A percentile compares a stretch with the other conserved stretches of the same genome.
These are phyloP conservation scores for Candidula unifasciata DNA, from an alignment of 2,888 invertebrate genomes.

Conservation along the genomic window DNA sequence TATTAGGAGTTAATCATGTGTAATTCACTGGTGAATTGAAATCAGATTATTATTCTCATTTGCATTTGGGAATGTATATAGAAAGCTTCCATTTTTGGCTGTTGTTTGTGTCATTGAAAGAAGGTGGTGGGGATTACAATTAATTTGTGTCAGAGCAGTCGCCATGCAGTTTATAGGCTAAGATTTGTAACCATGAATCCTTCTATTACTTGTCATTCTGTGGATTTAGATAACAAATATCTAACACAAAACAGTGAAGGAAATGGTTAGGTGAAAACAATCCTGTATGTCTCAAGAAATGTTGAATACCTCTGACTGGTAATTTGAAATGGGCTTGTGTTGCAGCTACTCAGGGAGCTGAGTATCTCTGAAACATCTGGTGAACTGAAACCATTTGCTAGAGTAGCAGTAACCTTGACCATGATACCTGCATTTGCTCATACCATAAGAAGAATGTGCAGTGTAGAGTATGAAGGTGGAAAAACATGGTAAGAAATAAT, in stretches of 20 bases:
- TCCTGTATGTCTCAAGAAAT: background rate
- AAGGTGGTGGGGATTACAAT: too few species aligned
- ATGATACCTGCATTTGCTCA: conserved; percentile 12
- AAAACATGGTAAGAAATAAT: conserved; percentile 35
- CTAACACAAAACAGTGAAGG: too few species aligned
- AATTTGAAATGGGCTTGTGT: background rate
- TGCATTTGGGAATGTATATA: too few species aligned
- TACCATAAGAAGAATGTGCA: conserved; percentile 29
- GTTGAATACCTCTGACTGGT: background rate
- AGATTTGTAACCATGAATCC: too few species aligned
- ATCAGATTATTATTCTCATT: too few species aligned
- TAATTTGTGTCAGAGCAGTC: too few species aligned
- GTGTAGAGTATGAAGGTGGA: conserved; percentile 43
- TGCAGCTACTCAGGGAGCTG: conserved; percentile 64
- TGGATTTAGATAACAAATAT: background rate
- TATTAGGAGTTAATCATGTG: too few species aligned
- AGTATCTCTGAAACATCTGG: conserved; percentile 68
- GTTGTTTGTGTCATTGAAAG: too few species aligned
- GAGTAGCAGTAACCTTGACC: conserved; percentile 52
- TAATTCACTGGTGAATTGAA: too few species aligned
- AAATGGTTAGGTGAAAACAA: background rate
- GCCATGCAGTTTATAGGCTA: too few species aligned
- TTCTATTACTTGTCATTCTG: background rate
- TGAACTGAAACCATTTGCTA: conserved; percentile 73
- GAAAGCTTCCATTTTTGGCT: too few species aligned